phyloP scores from a whole-genome alignment of 1,140 invertebrate genomes.

The Pinna nobilis region DNA sequence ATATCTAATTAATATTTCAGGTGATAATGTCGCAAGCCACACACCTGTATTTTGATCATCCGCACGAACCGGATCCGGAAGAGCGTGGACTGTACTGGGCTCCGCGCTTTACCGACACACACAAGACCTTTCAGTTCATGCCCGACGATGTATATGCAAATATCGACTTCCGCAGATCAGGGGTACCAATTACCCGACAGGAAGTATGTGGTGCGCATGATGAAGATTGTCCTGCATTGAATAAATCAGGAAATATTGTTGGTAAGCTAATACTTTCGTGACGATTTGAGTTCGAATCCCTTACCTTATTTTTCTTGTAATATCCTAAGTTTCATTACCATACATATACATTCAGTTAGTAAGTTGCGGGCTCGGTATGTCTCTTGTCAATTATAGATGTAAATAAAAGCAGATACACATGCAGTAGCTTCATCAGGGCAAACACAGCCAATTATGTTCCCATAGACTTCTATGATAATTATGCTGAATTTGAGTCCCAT shows the following conservation, averaged over 20 bases:
- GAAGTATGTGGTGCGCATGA: constrained; percentile 42
- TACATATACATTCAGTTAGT: too few species aligned
- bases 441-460: too few species aligned
- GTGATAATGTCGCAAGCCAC: constrained; percentile 66
- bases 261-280: too few species aligned
- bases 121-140: constrained; percentile 56
- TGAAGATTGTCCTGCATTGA: constrained; percentile 43
- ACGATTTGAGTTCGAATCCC: too few species aligned
- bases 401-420: too few species aligned
- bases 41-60: constrained; percentile 69
- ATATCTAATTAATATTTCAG: constrained; percentile 30
- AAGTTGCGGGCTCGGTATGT: too few species aligned
- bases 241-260: constrained; percentile 53
- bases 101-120: constrained; percentile 53
- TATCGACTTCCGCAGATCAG: constrained; percentile 37
- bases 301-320: too few species aligned
- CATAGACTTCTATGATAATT: too few species aligned
- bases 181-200: constrained; percentile 25
- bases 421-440: too few species aligned
- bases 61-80: constrained; percentile 67
- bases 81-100: constrained; percentile 69
- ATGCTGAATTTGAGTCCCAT: too few species aligned
- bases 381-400: too few species aligned
- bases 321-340: too few species aligned
- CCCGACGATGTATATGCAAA: constrained; percentile 53